These are phyloP conservation scores for Bembecia ichneumoniformis DNA, from an alignment of 2,888 invertebrate genomes.

Conservation along the genomic window DNA sequence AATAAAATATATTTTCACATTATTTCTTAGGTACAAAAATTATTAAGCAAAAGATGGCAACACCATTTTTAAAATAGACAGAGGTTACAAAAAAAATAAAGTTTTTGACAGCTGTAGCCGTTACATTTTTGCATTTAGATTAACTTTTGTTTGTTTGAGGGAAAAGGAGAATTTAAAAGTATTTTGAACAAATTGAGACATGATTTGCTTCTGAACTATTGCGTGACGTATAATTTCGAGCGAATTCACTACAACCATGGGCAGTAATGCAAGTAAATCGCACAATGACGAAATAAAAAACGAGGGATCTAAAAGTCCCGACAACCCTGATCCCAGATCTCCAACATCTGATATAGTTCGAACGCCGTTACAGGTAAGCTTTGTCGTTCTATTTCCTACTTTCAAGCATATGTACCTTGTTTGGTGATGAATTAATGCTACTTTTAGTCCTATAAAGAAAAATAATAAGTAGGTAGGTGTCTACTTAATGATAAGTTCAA, in stretches of 20 bases:
- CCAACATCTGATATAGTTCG: conserved; percentile 72
- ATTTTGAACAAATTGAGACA: not conserved
- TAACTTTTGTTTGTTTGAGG: not conserved
- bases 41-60: not conserved
- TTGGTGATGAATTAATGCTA: too few relatives aligned
- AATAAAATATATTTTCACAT: not conserved
- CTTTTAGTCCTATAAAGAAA: too few relatives aligned
- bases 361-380: conserved; percentile 72
- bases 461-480: too few relatives aligned
- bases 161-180: not conserved
- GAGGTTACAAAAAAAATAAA: conserved; percentile 21
- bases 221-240: conserved; percentile 4
- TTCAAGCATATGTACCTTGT: too few relatives aligned
- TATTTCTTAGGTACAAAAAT: not conserved
- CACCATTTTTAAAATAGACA: conserved; percentile 29
- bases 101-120: conserved; percentile 44
- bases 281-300: conserved; percentile 25
- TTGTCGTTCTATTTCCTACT: too few relatives aligned
- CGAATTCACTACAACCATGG: conserved; percentile 31
- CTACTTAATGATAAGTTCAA: too few relatives aligned
- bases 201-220: conserved; percentile 6
- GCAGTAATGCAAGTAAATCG: conserved; percentile 55
- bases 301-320: conserved; percentile 45
- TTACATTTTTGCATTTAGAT: conserved; percentile 41
- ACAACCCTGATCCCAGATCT: conserved; percentile 73